A percentile compares a stretch with the other conserved stretches of the same genome.
phyloP scores from a whole-genome alignment of 2,113 vertebrate genomes.

The Trachemys scripta region DNA sequence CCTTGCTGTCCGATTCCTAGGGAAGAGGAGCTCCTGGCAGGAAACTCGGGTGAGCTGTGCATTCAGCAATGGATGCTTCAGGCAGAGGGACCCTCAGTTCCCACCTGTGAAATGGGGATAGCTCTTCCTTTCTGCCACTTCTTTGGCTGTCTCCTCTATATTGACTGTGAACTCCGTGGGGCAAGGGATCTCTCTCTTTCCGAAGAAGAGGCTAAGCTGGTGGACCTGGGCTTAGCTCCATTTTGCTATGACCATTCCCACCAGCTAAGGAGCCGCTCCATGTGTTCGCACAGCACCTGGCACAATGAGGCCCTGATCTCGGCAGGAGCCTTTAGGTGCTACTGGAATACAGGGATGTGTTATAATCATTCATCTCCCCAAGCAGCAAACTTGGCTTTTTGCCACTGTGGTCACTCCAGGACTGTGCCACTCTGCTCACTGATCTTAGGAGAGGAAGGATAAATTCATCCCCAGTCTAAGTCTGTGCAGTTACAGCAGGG shows the following conservation, averaged over 20 bases:
- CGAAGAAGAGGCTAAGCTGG: background rate
- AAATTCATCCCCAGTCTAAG: background rate
- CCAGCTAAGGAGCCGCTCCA: background rate
- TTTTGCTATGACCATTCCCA: background rate
- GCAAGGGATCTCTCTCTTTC: background rate
- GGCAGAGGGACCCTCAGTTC: background rate
- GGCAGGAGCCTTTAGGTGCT: background rate
- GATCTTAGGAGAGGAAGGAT: background rate
- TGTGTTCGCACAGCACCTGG: background rate
- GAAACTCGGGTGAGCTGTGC: fast-evolving
- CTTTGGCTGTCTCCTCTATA: background rate
- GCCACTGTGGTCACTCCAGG: background rate
- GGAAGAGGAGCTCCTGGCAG: conserved; percentile 19
- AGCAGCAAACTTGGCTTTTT: background rate
- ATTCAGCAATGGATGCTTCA: background rate
- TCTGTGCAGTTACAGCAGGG: background rate
- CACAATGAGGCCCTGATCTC: background rate
- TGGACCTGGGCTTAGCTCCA: background rate
- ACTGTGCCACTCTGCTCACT: background rate
- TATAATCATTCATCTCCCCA: background rate
- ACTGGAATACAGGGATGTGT: background rate
- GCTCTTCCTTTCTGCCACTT: background rate
- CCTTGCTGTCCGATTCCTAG: background rate
- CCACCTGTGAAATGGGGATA: background rate
- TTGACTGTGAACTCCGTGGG: background rate